phyloP scores from a whole-genome alignment of 2,888 invertebrate genomes.

The Netelia virgata region DNA sequence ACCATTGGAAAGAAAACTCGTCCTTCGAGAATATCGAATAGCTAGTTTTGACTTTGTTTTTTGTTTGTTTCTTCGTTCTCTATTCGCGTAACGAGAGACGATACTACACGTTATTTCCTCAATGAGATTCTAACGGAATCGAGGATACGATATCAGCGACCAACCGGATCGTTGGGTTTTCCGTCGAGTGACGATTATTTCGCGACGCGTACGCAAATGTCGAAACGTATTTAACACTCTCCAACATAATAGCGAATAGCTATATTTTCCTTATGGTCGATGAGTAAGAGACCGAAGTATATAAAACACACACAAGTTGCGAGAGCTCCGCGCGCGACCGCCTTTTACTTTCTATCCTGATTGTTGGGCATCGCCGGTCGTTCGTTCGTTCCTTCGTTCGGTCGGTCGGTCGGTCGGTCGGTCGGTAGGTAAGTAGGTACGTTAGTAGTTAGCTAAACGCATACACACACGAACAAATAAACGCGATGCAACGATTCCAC shows the following conservation, averaged over 20 bases:
- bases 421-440: neutral
- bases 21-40: neutral
- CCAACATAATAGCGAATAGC: neutral
- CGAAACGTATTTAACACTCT: too few relatives aligned
- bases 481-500: too few relatives aligned
- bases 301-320: conserved; percentile 1
- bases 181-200: too few relatives aligned
- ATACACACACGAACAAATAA: too few relatives aligned
- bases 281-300: neutral
- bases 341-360: conserved; percentile 58
- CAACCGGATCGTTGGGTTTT: too few relatives aligned
- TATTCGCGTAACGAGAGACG: neutral
- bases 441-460: neutral
- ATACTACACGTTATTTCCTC: too few relatives aligned
- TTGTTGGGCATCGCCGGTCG: conserved; percentile 41
- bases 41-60: neutral
- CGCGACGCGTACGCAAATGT: too few relatives aligned
- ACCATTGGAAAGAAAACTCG: too few relatives aligned
- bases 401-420: neutral
- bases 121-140: too few relatives aligned
- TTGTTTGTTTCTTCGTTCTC: neutral
- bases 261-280: neutral
- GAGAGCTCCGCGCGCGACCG: conserved; percentile 19
- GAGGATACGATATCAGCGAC: too few relatives aligned
- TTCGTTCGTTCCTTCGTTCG: too few relatives aligned